Conservation (phyloP, 2,113 vertebrate species). For the Symphodus melops region DNA sequence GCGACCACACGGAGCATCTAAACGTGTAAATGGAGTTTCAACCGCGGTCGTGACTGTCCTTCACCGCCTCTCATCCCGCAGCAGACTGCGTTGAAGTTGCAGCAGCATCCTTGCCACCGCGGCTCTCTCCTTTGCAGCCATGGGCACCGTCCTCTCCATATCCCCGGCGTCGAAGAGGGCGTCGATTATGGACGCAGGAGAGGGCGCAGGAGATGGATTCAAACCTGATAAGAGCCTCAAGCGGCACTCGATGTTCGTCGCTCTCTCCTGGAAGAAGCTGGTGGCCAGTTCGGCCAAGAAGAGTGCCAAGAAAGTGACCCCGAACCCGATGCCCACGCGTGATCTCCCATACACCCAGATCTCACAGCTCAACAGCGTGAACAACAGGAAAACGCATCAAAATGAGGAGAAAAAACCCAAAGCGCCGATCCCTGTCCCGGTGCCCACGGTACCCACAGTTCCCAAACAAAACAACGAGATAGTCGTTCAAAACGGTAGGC, state of each 20-base stretch:
- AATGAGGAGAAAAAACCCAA: constrained; percentile 77
- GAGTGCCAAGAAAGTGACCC: constrained; percentile 92
- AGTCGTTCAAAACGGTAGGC: constrained; percentile 60
- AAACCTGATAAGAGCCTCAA: constrained; percentile 89
- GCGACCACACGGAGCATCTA: constrained; percentile 1
- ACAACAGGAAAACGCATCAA: constrained; percentile 71
- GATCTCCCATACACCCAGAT: constrained; percentile 66
- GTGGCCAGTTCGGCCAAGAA: constrained; percentile 91
- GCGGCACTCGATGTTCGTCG: constrained; percentile 89
- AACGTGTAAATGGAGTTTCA: constrained; percentile 71
- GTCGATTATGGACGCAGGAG: constrained; percentile 68
- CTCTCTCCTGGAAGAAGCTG: constrained; percentile 92
- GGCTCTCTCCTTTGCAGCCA: constrained; percentile 68
- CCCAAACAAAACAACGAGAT: constrained; percentile 60
- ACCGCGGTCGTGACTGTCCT: constrained; percentile 65
- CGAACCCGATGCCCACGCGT: constrained; percentile 80
- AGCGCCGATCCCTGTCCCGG: constrained; percentile 86
- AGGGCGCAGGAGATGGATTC: constrained; percentile 44
- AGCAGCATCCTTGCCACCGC: constrained; percentile 56
- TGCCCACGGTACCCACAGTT: constrained; percentile 82
- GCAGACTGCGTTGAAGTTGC: constrained; percentile 47
- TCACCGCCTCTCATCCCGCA: constrained; percentile 59
- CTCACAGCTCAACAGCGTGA: constrained; percentile 80
- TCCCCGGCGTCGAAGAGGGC: constrained; percentile 87
- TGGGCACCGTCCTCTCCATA: constrained; percentile 96